Percentiles rank a stretch among this genome's conserved stretches.
Evolutionary conservation across 92 coral and sea anemone genomes (phyloP).

Genomic region (Umimayanthus kanabou): DNA sequence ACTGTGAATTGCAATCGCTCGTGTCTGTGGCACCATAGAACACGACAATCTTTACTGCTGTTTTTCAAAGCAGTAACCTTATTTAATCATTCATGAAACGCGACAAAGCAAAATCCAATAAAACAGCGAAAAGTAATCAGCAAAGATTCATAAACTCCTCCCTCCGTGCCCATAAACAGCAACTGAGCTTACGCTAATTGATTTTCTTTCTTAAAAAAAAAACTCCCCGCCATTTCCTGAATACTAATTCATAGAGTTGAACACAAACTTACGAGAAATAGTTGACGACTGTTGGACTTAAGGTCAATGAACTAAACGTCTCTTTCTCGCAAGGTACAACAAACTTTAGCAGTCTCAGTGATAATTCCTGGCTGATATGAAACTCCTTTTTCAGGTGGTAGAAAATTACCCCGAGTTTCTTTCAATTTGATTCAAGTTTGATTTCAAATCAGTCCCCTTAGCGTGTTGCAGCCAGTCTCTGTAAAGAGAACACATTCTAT

Average conservation of each 20-base stretch:
- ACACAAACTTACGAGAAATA: not conserved
- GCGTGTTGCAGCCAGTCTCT: too few species aligned
- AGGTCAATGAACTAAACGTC: not conserved
- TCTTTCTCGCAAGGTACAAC: not conserved
- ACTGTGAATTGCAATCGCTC: not conserved
- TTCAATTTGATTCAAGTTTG: not conserved
- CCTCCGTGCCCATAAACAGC: constrained; percentile 18
- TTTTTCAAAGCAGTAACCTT: constrained; percentile 1
- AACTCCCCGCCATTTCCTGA: not conserved
- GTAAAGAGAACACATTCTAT: too few species aligned
- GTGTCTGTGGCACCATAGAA: not conserved
- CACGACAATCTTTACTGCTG: not conserved
- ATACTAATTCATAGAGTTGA: not conserved
- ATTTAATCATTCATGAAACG: constrained; percentile 27
- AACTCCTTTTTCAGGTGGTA: not conserved
- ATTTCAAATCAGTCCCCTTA: not conserved
- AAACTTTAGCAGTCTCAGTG: not conserved
- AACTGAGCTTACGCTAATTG: not conserved
- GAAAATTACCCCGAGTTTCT: not conserved
- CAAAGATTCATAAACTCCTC: not conserved
- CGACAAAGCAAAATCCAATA: constrained; percentile 36
- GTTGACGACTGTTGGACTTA: not conserved
- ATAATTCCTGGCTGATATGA: not conserved
- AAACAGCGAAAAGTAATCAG: constrained; percentile 1
- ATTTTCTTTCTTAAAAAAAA: not conserved